phyloP scores from a whole-genome alignment of 2,113 vertebrate species.

The Nothocercus nigrocapillus region DNA sequence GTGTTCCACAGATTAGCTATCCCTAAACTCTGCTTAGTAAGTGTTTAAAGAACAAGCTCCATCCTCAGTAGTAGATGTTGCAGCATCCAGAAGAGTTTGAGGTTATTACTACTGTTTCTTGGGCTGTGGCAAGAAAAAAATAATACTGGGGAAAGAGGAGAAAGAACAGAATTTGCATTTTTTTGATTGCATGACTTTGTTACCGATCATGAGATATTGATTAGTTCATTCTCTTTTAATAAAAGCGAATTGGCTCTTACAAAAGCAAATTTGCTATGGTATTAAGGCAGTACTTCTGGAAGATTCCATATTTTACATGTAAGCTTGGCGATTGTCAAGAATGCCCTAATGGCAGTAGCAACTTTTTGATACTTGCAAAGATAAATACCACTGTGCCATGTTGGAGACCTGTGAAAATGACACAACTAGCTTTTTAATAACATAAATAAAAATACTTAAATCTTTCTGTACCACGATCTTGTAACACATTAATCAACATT shows the following conservation, averaged over 20 bases:
- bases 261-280: background rate
- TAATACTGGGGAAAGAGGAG: background rate
- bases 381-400: background rate
- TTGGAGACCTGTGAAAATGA: background rate
- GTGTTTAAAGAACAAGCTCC: background rate
- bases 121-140: background rate
- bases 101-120: background rate
- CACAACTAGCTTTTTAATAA: background rate
- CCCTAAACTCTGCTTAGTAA: background rate
- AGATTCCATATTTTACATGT: background rate
- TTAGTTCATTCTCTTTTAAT: background rate
- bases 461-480: background rate
- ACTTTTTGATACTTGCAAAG: background rate
- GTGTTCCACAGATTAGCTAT: background rate
- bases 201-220: background rate
- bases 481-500: background rate
- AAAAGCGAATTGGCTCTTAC: background rate
- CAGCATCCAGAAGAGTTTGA: slow-evolving; percentile 17
- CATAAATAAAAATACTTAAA: background rate
- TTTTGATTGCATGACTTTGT: background rate
- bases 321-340: background rate
- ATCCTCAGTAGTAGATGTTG: background rate
- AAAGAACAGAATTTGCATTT: background rate
- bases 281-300: background rate
- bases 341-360: background rate